Evolutionary conservation across 1,140 invertebrate genomes (phyloP), one percentile per base, ranked within the genome.

Genomic region (Drosophila arizonae): DNA sequence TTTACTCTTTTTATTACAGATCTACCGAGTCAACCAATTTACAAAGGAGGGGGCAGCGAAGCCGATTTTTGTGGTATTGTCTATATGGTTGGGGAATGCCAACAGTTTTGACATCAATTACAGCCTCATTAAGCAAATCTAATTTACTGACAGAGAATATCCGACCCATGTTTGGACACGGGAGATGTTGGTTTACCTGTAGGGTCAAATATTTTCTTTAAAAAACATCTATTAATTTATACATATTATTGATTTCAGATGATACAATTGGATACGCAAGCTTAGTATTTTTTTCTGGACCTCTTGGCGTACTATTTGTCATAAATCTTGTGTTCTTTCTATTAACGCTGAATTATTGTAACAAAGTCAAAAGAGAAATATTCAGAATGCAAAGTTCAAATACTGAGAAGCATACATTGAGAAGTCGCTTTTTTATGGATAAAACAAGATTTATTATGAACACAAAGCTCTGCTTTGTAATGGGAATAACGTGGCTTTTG

Each of bases 401-500:
- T 57, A 92, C 92, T 69, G 78, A 93, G 48, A 88, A 92, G 58
- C 75, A 92, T 62, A 80, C 77, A 11, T 90, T 91, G 10, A 93
- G 93, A 66, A 91, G 89, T 75, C 92, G 93, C 62, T 95, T 95
- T 80, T 93, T 94, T 56, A 92, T 94, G 46, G 94, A 95, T 73
- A 94, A 93, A 91, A 93, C 93, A n/a, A 94, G 94, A 79, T 94
- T 95, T 54, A 86, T 94, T 13, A 93, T 96, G 90, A 95, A 95
- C 71, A 90, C 94, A 0, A 96, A 96, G 80, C 81, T 96, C 4
- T 96, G 95, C 92, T 90, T 96, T 45, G 94, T 96, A 1, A 96
- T 96, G 95, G 95, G 95, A 17, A 94, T 96, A 0, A 93, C 94
- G 0, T 96, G 95, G 95, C 90, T 94, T 0, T 92, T 94, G 1